Base-by-base conservation (phyloP, 2,797 vertebrate species). In the Brachyalestes nurse region DNA sequence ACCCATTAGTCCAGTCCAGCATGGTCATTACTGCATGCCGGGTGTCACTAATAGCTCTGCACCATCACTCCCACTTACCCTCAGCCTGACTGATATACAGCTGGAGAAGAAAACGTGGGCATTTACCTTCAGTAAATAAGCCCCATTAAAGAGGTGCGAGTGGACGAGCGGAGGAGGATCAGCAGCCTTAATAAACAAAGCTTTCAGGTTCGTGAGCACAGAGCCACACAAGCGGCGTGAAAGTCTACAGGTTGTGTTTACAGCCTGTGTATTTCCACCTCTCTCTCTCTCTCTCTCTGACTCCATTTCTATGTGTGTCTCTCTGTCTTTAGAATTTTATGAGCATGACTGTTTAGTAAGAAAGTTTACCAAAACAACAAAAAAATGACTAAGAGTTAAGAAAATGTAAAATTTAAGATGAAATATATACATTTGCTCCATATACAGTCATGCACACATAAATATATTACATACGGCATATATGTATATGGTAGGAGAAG, bases 1-100 rank as follows among this genome's bases (percentile, higher is more conserved):
- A 42, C 38, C 65, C 65, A 67, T 67, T 67, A 67, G 65, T 67
- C 9, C 38, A 67, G 65, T 67, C 40, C 65, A 47, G 65, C 19
- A 21, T 67, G 65, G 6, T 67, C 65, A 67, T 67, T 67, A 67
- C 65, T 4, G 65, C 10, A 23, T 38, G 65, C 65, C n/a, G 65
- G 21, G 65, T 42, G 65, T 67, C 65, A 67, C 38, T 67, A 67
- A 67, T 47, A 47, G 40, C 61, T 61, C 23, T 61, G 60, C 60
- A 28, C 60, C 5, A 61, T 66, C 64, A 40, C 64, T 66, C 64
- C 64, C 34, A 66, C 64, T 42, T 40, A 17, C 64, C 38, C 64
- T 38, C 19, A 42, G 64, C 64, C 64, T 17, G 28, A 66, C 28
- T n/a, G 64, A 40, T 66, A 66, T 38, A 19, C 28, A 66, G 64